phyloP scores from a whole-genome alignment of 2,888 invertebrate genomes.

The Synergus gifuensis region DNA sequence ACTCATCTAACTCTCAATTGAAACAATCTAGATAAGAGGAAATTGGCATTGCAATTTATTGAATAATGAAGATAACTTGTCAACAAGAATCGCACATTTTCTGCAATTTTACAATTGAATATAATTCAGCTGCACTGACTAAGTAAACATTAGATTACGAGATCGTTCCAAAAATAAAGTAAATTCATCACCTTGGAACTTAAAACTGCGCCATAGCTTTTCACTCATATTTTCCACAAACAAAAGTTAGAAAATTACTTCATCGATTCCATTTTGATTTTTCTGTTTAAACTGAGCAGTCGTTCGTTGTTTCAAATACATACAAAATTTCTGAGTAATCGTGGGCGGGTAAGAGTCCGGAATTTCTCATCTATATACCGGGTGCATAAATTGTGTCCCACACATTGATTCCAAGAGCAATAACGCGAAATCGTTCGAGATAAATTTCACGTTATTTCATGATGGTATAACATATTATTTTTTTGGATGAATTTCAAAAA shows the following conservation, averaged over 20 bases:
- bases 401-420: conserved; percentile 6
- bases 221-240: not conserved
- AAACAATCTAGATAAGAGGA: not conserved
- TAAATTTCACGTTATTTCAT: not conserved
- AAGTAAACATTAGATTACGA: conserved; percentile 17
- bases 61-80: no score
- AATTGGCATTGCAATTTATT: not conserved
- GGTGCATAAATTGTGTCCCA: not conserved
- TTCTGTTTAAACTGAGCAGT: not conserved
- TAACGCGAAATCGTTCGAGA: not conserved
- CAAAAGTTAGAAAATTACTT: not conserved
- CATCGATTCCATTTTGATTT: no score
- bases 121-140: not conserved
- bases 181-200: not conserved
- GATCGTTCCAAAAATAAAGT: conserved; percentile 30
- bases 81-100: not conserved
- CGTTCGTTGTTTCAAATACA: not conserved
- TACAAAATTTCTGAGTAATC: conserved; percentile 16
- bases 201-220: conserved; percentile 3
- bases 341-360: conserved; percentile 23
- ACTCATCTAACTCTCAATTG: not conserved
- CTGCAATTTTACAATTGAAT: not conserved
- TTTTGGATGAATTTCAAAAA: no score
- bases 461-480: not conserved
- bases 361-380: conserved; percentile 18